Evolutionary conservation across 2,797 vertebrate genomes (phyloP).

Genomic region (Molossus molossus): DNA sequence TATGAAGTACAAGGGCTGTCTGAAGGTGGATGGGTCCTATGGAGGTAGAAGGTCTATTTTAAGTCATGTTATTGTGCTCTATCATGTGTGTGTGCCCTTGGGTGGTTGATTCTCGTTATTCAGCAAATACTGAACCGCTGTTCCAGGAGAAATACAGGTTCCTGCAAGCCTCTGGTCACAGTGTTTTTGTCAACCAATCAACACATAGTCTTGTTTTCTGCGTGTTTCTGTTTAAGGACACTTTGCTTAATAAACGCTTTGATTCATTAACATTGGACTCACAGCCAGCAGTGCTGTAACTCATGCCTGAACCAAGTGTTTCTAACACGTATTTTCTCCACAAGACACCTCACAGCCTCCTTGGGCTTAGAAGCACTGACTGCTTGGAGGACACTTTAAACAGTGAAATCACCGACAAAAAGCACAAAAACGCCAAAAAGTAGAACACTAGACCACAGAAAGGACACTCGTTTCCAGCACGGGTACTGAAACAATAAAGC

Average conservation of each 20-base stretch:
- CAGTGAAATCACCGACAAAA: neutral
- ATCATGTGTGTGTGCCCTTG: neutral
- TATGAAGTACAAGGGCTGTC: neutral
- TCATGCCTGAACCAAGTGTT: neutral
- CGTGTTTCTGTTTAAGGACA: neutral
- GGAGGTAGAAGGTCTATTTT: neutral
- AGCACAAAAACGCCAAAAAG: neutral
- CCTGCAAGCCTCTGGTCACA: neutral
- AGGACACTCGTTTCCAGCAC: neutral
- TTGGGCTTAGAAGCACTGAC: neutral
- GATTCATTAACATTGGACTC: neutral
- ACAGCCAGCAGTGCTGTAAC: neutral
- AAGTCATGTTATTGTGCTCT: neutral
- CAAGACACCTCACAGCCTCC: neutral
- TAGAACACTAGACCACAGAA: neutral
- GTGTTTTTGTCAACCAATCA: neutral
- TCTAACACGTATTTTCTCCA: neutral
- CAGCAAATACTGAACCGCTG: neutral
- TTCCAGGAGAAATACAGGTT: neutral
- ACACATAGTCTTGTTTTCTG: neutral
- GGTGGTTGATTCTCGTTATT: neutral
- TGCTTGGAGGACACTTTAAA: neutral
- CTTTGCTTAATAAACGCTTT: neutral
- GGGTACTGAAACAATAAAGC: neutral
- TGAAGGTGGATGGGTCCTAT: neutral